Base-by-base conservation (phyloP, 2,888 invertebrate species). In the Andricus quercusramuli region DNA sequence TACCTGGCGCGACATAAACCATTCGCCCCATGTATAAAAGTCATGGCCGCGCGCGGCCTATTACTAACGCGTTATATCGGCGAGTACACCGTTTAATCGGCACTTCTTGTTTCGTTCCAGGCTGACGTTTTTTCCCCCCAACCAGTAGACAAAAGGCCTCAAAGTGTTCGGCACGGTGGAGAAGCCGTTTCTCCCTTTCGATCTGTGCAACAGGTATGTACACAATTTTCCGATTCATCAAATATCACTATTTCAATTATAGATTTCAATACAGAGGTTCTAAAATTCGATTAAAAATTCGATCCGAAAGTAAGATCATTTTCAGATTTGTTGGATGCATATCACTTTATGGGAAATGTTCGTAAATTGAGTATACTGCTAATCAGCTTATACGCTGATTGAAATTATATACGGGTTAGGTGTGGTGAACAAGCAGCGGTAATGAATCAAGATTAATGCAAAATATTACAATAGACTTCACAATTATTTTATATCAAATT, bases 131-230 rank as follows among this genome's bases (percentile, higher is more conserved):
- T 92, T 92, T 90, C 89, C 90, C 88, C 85, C 84, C 88, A 90
- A 89, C 88, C 91, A 93, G 93, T 93, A 90, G 93, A 94, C 91
- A 94, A 94, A 94, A 94, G 94, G 94, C 94, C 92, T 94, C 94
- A 94, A 94, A 94, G 94, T 94, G 95, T 94, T 94, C 94, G 94
- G 94, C 93, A 94, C 94, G 93, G 94, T 94, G 94, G 94, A 94
- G 93, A 93, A 94, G 92, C 93, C 94, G 93, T 94, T 94, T 92
- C 94, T 94, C 93, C 94, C 94, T 93, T 94, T 94, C 94, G 94
- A 94, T 94, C 94, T 95, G 94, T 94, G 94, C 94, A 94, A 94
- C 85, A 85, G 85, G 85, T 85, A 83, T 79, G 83, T 83, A 79
- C 82, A 79, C 80, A 56, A 56, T 56, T 56, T 56, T n/a, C 20